These are phyloP conservation scores for Panthera tigris DNA, from an alignment of 2,113 vertebrate genomes.

Conservation along the genomic window DNA sequence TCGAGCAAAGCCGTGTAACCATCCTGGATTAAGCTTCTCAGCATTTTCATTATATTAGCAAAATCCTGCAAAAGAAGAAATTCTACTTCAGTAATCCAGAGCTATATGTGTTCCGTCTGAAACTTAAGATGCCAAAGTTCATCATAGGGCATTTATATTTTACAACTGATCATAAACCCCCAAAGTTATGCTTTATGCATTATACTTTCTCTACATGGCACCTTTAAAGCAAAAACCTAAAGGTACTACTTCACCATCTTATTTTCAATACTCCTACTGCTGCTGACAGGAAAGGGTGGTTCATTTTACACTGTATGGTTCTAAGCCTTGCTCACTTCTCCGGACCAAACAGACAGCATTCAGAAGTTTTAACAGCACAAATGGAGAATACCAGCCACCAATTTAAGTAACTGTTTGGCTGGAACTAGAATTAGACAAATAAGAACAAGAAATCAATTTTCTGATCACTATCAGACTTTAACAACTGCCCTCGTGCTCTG, in stretches of 20 bases:
- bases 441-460: background rate
- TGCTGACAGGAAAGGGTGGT: background rate
- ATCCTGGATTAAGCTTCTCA: conserved; percentile 84
- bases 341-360: background rate
- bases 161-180: background rate
- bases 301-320: background rate
- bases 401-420: background rate
- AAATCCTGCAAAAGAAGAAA: conserved; percentile 64
- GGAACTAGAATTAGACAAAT: background rate
- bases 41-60: conserved; percentile 68
- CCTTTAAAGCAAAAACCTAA: background rate
- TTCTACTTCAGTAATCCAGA: background rate
- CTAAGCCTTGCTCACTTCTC: background rate
- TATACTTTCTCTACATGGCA: background rate
- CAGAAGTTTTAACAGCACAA: background rate
- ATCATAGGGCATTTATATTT: background rate
- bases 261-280: background rate
- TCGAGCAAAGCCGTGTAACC: conserved; percentile 87
- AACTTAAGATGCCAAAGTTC: background rate
- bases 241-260: background rate
- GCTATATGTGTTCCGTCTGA: background rate
- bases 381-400: background rate
- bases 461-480: background rate
- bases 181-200: background rate
- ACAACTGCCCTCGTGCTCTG: background rate